Percentiles rank a stretch among this genome's conserved stretches.
phyloP scores from a whole-genome alignment of 1,140 invertebrate genomes.

The Luehdorfia chinensis region DNA sequence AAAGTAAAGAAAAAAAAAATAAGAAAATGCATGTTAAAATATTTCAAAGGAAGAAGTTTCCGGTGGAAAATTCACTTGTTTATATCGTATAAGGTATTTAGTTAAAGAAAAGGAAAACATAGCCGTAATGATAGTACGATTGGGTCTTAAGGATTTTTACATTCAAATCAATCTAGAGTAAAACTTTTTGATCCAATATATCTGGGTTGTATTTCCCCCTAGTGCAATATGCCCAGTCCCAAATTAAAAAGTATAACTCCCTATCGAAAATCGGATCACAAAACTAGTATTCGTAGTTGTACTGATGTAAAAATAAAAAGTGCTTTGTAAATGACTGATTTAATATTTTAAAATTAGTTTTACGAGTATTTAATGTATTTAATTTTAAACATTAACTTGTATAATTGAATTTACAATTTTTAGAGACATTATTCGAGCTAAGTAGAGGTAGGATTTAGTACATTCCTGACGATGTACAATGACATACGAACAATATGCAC shows the following conservation, averaged over 20 bases:
- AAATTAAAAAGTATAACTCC: too few relatives aligned
- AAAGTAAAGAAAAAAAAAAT: neutral
- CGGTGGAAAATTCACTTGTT: slow-evolving; percentile 3
- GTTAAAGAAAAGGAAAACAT: slow-evolving; percentile 1
- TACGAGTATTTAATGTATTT: slow-evolving; percentile 62
- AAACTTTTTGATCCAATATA: slow-evolving; percentile 1
- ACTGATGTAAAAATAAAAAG: slow-evolving; percentile 37
- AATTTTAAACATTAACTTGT: slow-evolving; percentile 43
- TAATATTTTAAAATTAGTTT: slow-evolving; percentile 51
- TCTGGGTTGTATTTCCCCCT: slow-evolving; percentile 18
- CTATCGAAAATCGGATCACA: slow-evolving; percentile 32
- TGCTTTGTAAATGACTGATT: slow-evolving; percentile 71
- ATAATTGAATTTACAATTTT: slow-evolving; percentile 37
- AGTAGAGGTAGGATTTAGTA: slow-evolving; percentile 58
- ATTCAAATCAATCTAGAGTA: slow-evolving; percentile 3
- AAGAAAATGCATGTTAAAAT: slow-evolving; percentile 2
- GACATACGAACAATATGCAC: slow-evolving; percentile 40
- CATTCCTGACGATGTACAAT: slow-evolving; percentile 68
- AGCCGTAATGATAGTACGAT: slow-evolving; percentile 4
- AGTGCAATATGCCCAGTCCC: slow-evolving; percentile 56
- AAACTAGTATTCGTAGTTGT: slow-evolving; percentile 38
- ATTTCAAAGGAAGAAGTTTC: neutral
- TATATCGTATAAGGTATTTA: neutral
- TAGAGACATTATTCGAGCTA: slow-evolving; percentile 33
- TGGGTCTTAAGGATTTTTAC: slow-evolving; percentile 8